These are phyloP conservation scores for Sphaeramia orbicularis DNA, from an alignment of 2,797 vertebrate genomes.

Conservation along the genomic window DNA sequence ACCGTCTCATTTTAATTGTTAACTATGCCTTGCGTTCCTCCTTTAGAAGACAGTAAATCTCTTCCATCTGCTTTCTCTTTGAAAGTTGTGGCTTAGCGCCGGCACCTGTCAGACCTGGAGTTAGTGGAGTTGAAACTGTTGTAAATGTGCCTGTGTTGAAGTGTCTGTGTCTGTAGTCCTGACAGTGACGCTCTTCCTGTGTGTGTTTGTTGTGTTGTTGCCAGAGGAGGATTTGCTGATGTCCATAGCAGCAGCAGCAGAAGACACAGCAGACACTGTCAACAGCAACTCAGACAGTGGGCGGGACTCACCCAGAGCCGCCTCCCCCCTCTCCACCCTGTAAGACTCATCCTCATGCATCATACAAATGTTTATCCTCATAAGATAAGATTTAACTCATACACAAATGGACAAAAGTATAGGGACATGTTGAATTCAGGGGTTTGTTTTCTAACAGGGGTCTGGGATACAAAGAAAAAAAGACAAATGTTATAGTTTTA, in stretches of 20 bases:
- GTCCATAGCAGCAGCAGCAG: slow-evolving; percentile 69
- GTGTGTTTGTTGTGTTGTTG: neutral
- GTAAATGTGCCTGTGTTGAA: too few species aligned
- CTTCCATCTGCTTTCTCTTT: too few species aligned
- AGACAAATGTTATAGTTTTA: too few species aligned
- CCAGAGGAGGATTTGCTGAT: slow-evolving; percentile 83
- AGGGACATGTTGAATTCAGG: too few species aligned
- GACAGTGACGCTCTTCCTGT: neutral
- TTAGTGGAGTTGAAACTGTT: too few species aligned
- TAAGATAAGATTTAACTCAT: neutral
- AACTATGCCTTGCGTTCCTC: too few species aligned
- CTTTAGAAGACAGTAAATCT: too few species aligned
- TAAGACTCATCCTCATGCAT: slow-evolving; percentile 30
- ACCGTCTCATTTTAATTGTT: too few species aligned
- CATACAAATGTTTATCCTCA: neutral
- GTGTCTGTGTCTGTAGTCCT: neutral
- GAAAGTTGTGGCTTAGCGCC: too few species aligned
- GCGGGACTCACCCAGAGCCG: slow-evolving; percentile 74
- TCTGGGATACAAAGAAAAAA: neutral
- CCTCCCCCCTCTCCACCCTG: slow-evolving; percentile 66
- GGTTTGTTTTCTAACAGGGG: neutral
- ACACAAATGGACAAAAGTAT: too few species aligned
- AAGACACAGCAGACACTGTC: slow-evolving; percentile 42
- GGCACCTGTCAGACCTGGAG: too few species aligned
- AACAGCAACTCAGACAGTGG: slow-evolving; percentile 83